These are phyloP conservation scores for Phodopus roborovskii DNA, from an alignment of 2,113 vertebrate genomes.

Conservation along the genomic window DNA sequence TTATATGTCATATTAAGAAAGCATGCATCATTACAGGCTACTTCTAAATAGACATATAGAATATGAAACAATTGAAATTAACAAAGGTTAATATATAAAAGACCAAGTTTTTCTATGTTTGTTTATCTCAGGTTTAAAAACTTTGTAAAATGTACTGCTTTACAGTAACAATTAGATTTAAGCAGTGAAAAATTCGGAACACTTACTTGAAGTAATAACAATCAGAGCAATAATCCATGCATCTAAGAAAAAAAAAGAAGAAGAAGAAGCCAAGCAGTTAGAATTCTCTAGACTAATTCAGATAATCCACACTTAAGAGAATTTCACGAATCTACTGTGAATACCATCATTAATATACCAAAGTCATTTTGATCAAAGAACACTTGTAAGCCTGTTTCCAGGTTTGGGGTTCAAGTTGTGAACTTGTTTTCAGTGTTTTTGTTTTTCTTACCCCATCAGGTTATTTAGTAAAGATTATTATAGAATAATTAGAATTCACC, in stretches of 20 bases:
- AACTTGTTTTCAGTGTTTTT: neutral
- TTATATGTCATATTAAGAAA: neutral
- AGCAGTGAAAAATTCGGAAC: neutral
- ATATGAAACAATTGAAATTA: neutral
- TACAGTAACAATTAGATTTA: conserved; percentile 2
- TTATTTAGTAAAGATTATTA: neutral
- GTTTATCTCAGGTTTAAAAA: conserved; percentile 47
- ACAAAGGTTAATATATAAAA: neutral
- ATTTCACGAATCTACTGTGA: neutral
- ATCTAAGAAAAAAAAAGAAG: conserved; percentile 52
- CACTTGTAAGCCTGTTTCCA: neutral
- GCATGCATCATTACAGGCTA: neutral
- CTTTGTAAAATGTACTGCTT: neutral
- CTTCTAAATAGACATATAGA: neutral
- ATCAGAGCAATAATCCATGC: neutral
- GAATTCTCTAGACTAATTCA: neutral
- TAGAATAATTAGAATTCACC: neutral
- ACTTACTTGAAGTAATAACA: neutral
- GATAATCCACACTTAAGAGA: neutral
- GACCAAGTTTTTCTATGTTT: neutral
- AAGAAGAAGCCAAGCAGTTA: neutral
- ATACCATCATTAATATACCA: neutral
- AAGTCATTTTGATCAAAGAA: neutral
- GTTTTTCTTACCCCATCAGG: neutral
- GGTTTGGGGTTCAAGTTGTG: neutral